Conservation (phyloP, 2,797 vertebrate species). For the Craterocephalus amniculus region DNA sequence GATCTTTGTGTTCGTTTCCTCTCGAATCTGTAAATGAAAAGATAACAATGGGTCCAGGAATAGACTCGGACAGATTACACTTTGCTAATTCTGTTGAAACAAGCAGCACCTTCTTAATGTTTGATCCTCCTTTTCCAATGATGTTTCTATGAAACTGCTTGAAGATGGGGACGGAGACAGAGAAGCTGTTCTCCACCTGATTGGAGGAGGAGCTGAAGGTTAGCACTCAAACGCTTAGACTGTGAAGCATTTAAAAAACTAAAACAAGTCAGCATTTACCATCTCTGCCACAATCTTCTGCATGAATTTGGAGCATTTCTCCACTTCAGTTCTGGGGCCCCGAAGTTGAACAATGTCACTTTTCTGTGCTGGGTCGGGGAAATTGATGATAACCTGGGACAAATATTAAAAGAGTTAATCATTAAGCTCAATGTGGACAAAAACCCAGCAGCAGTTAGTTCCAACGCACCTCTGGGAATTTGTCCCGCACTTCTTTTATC, state of each 20-base stretch:
- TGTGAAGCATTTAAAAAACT: not conserved
- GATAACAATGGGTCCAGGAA: not conserved
- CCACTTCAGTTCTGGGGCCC: constrained; percentile 95
- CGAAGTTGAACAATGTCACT: constrained; percentile 97
- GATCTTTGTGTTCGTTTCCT: constrained; percentile 98
- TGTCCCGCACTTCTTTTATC: constrained; percentile 96
- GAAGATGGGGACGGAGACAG: constrained; percentile 98
- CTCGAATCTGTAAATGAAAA: constrained; percentile 87
- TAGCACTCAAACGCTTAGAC: constrained; percentile 3
- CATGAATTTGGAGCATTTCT: constrained; percentile 98
- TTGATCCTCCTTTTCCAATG: constrained; percentile 98
- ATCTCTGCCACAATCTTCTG: constrained; percentile 97
- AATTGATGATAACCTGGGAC: constrained; percentile 96
- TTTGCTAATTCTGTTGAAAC: not conserved
- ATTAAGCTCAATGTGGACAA: not conserved
- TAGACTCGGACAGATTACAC: too few species aligned
- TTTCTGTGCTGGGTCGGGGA: constrained; percentile 96
- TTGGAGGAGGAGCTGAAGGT: not conserved
- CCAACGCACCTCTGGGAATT: constrained; percentile 93
- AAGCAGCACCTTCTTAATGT: constrained; percentile 93
- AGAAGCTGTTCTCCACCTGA: constrained; percentile 95
- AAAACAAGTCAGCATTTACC: constrained; percentile 63
- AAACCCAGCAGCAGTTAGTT: not conserved
- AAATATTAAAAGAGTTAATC: not conserved
- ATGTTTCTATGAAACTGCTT: constrained; percentile 99